Percentiles rank a stretch among this genome's conserved stretches.
Conservation (phyloP, 2,113 vertebrate genomes). For the Chaetura pelagica region DNA sequence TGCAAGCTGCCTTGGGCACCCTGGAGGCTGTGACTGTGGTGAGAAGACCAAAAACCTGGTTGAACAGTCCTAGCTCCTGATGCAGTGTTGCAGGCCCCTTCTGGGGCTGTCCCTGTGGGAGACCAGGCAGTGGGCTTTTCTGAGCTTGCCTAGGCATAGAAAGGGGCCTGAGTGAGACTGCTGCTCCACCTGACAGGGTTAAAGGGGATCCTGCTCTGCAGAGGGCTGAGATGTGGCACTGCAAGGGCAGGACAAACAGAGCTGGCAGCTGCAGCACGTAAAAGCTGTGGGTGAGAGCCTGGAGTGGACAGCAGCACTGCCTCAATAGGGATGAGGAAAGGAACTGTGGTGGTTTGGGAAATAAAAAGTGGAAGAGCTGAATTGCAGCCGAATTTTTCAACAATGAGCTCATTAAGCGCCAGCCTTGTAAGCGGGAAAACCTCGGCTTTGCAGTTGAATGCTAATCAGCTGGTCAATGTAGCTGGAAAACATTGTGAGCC, state of each 20-base stretch:
- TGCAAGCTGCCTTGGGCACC: not conserved
- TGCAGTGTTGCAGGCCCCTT: not conserved
- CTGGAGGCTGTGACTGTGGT: not conserved
- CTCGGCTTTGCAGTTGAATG: slow-evolving; percentile 48
- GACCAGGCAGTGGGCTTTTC: not conserved
- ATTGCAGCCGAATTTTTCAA: slow-evolving; percentile 33
- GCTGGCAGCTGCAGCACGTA: not conserved
- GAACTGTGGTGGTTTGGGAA: not conserved
- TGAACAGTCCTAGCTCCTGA: not conserved
- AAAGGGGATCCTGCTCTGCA: not conserved
- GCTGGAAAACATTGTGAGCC: not conserved
- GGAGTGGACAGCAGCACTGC: fast-evolving
- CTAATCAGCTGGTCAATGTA: slow-evolving; percentile 39
- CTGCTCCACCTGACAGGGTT: not conserved
- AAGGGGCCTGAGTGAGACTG: no score
- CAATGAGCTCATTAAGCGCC: slow-evolving; percentile 36
- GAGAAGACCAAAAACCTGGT: not conserved
- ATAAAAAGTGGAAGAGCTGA: slow-evolving; percentile 18
- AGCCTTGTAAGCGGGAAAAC: slow-evolving; percentile 4
- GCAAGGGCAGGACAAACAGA: not conserved
- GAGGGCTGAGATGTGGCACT: not conserved
- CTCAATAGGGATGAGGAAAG: not conserved
- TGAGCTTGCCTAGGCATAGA: not conserved
- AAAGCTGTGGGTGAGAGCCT: not conserved
- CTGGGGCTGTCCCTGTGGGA: not conserved